These are phyloP conservation scores for Syngnathus floridae DNA, from an alignment of 2,113 vertebrate species.

Conservation along the genomic window DNA sequence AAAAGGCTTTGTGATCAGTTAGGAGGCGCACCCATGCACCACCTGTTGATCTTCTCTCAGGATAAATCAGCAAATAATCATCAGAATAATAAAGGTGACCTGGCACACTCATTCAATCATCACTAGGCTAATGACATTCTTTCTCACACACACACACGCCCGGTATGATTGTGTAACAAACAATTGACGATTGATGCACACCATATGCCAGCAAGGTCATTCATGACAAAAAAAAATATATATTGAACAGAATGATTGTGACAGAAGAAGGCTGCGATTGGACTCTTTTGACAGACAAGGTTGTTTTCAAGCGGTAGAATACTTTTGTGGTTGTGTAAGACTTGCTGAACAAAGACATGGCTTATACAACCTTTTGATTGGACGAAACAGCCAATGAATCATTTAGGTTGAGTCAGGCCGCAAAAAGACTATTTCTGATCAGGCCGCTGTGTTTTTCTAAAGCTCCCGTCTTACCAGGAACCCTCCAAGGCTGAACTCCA, in stretches of 20 bases:
- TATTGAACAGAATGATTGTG: background rate
- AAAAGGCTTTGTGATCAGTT: slow-evolving; percentile 32
- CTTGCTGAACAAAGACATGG: slow-evolving; percentile 7
- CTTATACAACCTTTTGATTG: slow-evolving; percentile 37
- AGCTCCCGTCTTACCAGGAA: slow-evolving; percentile 7
- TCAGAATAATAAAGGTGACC: background rate
- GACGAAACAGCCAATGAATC: background rate
- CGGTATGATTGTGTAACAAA: slow-evolving; percentile 14
- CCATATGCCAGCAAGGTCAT: background rate
- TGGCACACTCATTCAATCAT: slow-evolving; percentile 49
- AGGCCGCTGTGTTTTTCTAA: slow-evolving; percentile 3
- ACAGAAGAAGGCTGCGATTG: too few relatives aligned
- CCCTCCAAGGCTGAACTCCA: background rate
- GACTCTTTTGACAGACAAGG: background rate
- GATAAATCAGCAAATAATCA: slow-evolving; percentile 30
- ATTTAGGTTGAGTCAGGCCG: slow-evolving; percentile 21
- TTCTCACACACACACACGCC: background rate
- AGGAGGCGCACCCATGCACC: slow-evolving; percentile 11
- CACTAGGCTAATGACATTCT: slow-evolving; percentile 54
- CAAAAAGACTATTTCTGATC: slow-evolving; percentile 14
- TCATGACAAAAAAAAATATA: background rate
- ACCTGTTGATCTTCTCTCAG: slow-evolving; percentile 11
- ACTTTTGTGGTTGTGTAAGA: slow-evolving; percentile 17
- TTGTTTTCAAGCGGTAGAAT: background rate
- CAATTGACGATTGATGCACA: background rate